phyloP scores from a whole-genome alignment of 2,888 invertebrate species.

The Anagyrus pseudococci region DNA sequence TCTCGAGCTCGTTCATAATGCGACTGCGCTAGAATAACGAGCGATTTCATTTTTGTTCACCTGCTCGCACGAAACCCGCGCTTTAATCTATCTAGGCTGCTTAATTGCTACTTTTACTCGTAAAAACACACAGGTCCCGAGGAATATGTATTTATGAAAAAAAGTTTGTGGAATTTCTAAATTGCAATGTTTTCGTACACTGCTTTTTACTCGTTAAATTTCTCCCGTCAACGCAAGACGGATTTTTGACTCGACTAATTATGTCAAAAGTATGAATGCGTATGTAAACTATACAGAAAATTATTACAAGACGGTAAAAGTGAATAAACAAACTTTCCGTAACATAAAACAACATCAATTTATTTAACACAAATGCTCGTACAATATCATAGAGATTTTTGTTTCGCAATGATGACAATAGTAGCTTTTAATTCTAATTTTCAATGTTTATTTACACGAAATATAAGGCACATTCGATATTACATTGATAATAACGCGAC shows the following conservation, averaged over 20 bases:
- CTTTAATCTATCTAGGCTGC: conserved; percentile 8
- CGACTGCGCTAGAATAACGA: conserved; percentile 59
- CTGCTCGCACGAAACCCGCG: conserved; percentile 8
- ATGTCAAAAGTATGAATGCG: too few species aligned
- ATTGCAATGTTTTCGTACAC: too few species aligned
- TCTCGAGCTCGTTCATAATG: conserved; percentile 22
- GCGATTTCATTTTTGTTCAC: conserved; percentile 50
- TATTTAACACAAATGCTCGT: conserved; percentile 59
- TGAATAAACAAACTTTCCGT: conserved; percentile 23
- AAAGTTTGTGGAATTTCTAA: too few species aligned
- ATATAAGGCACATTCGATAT: conserved; percentile 61
- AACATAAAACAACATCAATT: conserved; percentile 62
- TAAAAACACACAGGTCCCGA: background rate
- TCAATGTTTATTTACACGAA: conserved; percentile 50
- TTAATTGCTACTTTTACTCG: conserved; percentile 23
- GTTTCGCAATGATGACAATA: conserved; percentile 35
- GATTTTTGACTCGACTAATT: too few species aligned
- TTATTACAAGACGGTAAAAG: background rate
- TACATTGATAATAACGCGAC: conserved; percentile 55
- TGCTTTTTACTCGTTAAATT: too few species aligned
- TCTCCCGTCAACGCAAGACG: too few species aligned
- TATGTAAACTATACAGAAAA: too few species aligned
- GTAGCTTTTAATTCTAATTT: conserved; percentile 36
- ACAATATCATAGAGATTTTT: conserved; percentile 53
- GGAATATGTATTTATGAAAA: too few species aligned